Base-by-base conservation (phyloP, 1,140 invertebrate genomes). In the Chionoecetes opilio region DNA sequence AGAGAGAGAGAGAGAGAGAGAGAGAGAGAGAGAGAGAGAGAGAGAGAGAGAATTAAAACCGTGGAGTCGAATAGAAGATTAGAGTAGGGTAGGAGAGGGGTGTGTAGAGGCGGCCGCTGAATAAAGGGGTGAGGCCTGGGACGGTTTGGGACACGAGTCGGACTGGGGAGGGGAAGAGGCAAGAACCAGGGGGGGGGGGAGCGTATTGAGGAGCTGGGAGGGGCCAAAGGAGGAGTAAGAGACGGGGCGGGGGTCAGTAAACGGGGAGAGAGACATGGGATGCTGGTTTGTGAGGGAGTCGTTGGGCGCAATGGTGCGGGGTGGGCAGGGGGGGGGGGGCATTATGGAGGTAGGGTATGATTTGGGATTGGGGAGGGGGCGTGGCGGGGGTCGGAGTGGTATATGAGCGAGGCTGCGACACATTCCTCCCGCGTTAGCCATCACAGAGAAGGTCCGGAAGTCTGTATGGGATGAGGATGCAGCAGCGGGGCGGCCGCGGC, bases 1-100 rank as follows among this genome's bases (percentile, higher is more conserved):
- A 90, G 88, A 90, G 88, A 90, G 88, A 90, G 88, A 90, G 88
- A 90, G 88, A 90, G 88, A 90, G 34, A 41, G 34, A 38, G 37
- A 38, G 37, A 38, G 85, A 87, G 85, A 87, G 85, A 87, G 85
- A 87, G 85, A 87, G 85, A 87, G 85, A 87, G 85, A 38, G 37
- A 87, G 85, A 38, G 85, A 35, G 37, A 87, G 37, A 38, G 85
- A 34, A 29, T 26, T 17, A 87, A 34, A 53, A 53, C 14, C 14
- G 84, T 17, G 84, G 32, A 86, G 84, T 84, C 32, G 63, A 29
- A 29, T 26, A 35, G 6, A 86, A 86, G 84, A 38, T 34, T 32
- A 86, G 84, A 34, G n/a, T 32, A 29, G 32, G 84, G 84, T 34
- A 34, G 84, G n/a, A 38, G 84, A 86, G 26, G 84, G n/a, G 84